Conservation (phyloP, 2,797 vertebrate genomes). For the Amblyopsis hoosieri region DNA sequence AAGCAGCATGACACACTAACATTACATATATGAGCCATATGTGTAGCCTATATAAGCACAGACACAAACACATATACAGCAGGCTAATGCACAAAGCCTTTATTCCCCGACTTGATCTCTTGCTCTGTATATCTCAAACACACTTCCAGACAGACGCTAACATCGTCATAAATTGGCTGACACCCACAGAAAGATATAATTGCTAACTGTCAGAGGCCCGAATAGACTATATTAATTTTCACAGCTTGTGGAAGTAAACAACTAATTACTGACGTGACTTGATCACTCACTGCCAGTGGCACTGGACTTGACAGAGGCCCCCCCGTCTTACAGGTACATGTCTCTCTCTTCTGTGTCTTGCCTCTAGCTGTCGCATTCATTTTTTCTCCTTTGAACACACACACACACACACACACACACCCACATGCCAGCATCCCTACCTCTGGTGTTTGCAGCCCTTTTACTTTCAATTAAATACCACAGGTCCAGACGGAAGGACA, state of each 20-base stretch:
- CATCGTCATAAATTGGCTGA: no score
- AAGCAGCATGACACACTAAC: conserved; percentile 63
- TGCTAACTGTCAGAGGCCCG: conserved; percentile 1
- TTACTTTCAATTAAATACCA: conserved; percentile 66
- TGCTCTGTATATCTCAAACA: no score
- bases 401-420: not conserved
- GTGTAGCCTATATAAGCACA: not conserved
- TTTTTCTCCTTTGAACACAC: not conserved
- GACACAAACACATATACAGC: not conserved
- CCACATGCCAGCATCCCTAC: not conserved
- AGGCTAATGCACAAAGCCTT: no score
- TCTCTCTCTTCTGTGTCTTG: not conserved
- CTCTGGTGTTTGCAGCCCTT: conserved; percentile 12
- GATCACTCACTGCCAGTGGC: conserved; percentile 31
- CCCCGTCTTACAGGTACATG: not conserved
- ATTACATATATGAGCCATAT: conserved; percentile 5
- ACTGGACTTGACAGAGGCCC: not conserved
- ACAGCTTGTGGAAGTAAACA: conserved; percentile 31
- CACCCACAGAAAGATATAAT: no score
- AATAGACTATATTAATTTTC: conserved; percentile 16
- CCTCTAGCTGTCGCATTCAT: not conserved
- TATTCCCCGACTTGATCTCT: no score
- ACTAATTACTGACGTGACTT: conserved; percentile 43
- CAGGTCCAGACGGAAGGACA: conserved; percentile 49
- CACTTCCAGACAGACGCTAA: no score